Evolutionary conservation across 2,797 vertebrate genomes (phyloP).

Genomic region (Hyperoplus lanceolatus): DNA sequence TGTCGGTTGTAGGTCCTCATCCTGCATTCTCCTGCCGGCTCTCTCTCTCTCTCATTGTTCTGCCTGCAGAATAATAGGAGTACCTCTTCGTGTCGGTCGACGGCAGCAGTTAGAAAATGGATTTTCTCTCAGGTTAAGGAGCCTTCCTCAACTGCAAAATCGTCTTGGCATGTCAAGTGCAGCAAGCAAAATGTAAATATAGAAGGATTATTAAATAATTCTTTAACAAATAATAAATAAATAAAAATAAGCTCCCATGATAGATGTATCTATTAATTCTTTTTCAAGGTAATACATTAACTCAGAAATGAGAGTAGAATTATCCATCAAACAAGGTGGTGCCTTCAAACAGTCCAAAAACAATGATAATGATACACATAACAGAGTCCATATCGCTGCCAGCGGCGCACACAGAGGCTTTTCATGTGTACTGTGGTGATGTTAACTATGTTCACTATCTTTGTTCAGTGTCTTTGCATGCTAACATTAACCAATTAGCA

Average conservation of each 20-base stretch:
- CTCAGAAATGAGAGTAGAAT: background rate
- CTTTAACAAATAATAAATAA: background rate
- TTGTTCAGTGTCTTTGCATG: background rate
- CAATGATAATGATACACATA: too few species aligned
- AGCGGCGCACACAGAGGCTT: background rate
- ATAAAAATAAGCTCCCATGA: background rate
- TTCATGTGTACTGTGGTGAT: background rate
- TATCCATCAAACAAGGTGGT: background rate
- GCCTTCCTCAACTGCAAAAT: conserved; percentile 14
- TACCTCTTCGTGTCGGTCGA: conserved; percentile 18
- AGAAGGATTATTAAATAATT: conserved; percentile 24
- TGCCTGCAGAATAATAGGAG: conserved; percentile 41
- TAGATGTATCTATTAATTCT: background rate
- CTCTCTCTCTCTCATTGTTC: conserved; percentile 4
- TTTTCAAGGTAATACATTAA: too few species aligned
- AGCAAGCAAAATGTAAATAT: conserved; percentile 33
- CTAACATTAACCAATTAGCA: background rate
- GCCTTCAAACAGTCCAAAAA: background rate
- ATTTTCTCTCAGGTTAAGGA: conserved; percentile 35
- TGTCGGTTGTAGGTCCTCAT: conserved; percentile 53
- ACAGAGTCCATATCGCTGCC: background rate
- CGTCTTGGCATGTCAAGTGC: conserved; percentile 4
- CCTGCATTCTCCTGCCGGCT: conserved; percentile 32
- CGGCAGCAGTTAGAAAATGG: conserved; percentile 25
- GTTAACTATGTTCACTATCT: background rate